Evolutionary conservation across 2,888 invertebrate species (phyloP), one percentile per base, ranked within the genome.

Genomic region (Perizoma affinitatum): DNA sequence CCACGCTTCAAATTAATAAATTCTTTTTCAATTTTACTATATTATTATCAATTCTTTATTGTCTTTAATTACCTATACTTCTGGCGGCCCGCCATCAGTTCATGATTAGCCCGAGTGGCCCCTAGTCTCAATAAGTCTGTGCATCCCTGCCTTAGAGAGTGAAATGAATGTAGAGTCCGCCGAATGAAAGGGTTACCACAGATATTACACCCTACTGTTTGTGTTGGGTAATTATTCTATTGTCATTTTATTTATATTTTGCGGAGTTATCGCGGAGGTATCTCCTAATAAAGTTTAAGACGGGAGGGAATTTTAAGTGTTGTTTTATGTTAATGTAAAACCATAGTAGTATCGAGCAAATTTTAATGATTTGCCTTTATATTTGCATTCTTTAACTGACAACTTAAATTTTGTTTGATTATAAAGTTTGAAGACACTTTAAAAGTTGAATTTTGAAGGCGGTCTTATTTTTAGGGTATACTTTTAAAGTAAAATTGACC

Each of bases 221-320:
- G 79, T 69, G 69, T 73, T 72, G 74, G 75, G 81, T 83, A 87
- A 87, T 88, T 87, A 87, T 88, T 86, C 88, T 82, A 87, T 86
- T 88, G 88, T 88, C 84, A 84, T 88, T 86, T 88, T 90, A 88
- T 90, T 90, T 88, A 89, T 88, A 89, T 87, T 88, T 86, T 78
- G 70, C 77, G 68, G 80, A 86, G 87, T 87, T 89, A 89, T 88
- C 87, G 72, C 76, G 58, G 71, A 75, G 81, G 86, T 88, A 88
- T 88, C 86, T 87, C 74, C 83, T 85, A 88, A 88, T 88, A 88
- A 89, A 89, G 75, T 88, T 84, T 72, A 78, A 83, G 84, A 80
- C 79, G 78, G 71, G 72, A 71, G 74, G 79, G 89, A 86, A 87
- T 88, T 81, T 80, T 86, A 88, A 91, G 87, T 87, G 86, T 84